phyloP scores from a whole-genome alignment of 37 sponge, comb jelly and placozoan genomes.

The Haliclona indistincta region DNA sequence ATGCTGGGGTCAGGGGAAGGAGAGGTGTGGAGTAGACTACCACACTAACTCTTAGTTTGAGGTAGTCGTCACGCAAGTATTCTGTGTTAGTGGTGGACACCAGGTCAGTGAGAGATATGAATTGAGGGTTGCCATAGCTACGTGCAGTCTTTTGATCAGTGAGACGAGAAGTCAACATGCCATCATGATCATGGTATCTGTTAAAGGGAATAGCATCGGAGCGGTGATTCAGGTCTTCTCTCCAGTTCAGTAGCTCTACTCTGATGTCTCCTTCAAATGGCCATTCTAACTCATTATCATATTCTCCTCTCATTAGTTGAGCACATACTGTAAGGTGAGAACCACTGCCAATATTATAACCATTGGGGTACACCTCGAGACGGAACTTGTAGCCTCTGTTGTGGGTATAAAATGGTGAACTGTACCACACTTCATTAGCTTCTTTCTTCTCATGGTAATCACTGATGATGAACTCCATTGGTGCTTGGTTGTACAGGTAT shows the following conservation, averaged over 20 bases:
- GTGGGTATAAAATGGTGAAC: constrained; percentile 10
- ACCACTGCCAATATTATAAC: not conserved
- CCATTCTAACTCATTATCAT: constrained; percentile 6
- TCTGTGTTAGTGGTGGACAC: not conserved
- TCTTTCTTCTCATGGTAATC: no score
- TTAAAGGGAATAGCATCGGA: not conserved
- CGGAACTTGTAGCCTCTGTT: not conserved
- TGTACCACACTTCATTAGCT: no score
- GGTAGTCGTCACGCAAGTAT: not conserved
- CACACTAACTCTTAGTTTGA: not conserved
- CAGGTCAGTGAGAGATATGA: not conserved
- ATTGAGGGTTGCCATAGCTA: not conserved
- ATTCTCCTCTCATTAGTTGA: not conserved
- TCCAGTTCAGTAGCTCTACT: not conserved
- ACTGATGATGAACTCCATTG: no score
- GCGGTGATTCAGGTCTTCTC: not conserved
- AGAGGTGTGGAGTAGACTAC: no score
- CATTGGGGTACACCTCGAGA: not conserved
- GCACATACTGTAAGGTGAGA: not conserved
- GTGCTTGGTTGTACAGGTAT: no score
- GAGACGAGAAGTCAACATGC: no score
- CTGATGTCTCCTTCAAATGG: not conserved
- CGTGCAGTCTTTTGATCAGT: not conserved
- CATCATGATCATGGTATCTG: no score
- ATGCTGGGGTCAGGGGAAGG: no score